Evolutionary conservation across 1,140 invertebrate genomes (phyloP), one percentile per base, ranked within the genome.

Genomic region (Bombus fervidus): DNA sequence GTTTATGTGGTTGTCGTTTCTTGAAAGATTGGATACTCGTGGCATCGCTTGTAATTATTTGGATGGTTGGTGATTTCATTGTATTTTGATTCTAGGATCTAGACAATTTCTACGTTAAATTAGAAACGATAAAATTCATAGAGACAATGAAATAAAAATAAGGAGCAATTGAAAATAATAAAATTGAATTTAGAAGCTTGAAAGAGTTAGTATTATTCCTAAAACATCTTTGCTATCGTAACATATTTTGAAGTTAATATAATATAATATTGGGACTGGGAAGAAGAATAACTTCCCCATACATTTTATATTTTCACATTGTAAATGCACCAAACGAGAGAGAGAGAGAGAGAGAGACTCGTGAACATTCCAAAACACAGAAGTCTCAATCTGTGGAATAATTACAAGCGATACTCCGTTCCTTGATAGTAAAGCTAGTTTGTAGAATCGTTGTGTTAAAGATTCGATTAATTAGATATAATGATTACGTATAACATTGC

Each of bases 381-480:
- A 25, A 3, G 13, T 15, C 25, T 39, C 3, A 15, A n/a, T n/a
- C 28, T 15, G 62, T 59, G 12, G 8, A 62, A 39, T 62, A 77
- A 62, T 77, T 77, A 77, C 57, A n/a, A 77, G 75, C 37, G 75
- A 77, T n/a, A 31, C 28, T 53, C 18, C 47, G 6, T 22, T 53
- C 47, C 39, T 37, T 8, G 4, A 31, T 75, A 31, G 18, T 22
- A n/a, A 18, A 37, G 13, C 39, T 57, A 66, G 62, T 69, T 77
- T 41, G 3, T 77, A 28, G 39, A 39, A 34, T 47, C 12, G 73
- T 83, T 83, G 34, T 13, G 71, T 82, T 75, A 47, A 25, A 77
- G 22, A 39, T 83, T 83, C 47, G 28, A 57, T 83, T 39, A 25
- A 53, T 77, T 77, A 57, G 43, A 25, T 47, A 9, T 22, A 77